phyloP scores from a whole-genome alignment of 2,113 vertebrate species.

The Paracanthobrama guichenoti region DNA sequence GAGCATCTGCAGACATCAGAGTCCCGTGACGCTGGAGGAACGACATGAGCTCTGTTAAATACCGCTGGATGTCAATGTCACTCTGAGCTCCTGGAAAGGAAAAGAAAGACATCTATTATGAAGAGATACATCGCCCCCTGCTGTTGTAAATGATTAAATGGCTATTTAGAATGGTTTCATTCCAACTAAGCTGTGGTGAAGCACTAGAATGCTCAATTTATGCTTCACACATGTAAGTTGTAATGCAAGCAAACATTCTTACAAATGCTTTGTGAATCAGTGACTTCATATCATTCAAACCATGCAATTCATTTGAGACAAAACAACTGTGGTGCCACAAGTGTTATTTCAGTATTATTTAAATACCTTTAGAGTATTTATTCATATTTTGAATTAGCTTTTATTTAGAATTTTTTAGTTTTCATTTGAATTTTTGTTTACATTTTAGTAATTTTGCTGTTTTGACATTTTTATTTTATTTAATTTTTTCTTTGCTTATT shows the following conservation, averaged over 20 bases:
- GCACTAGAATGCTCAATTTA: neutral
- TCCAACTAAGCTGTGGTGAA: neutral
- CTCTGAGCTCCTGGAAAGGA: conserved; percentile 43
- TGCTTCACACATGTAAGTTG: neutral
- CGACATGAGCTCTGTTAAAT: conserved; percentile 68
- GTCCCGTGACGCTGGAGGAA: conserved; percentile 75
- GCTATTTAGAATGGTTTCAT: neutral
- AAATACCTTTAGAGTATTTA: too few relatives aligned
- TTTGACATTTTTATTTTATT: too few relatives aligned
- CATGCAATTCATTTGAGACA: neutral
- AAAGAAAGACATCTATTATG: neutral
- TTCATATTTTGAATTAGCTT: too few relatives aligned
- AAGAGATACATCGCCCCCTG: conserved; percentile 44
- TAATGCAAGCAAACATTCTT: neutral
- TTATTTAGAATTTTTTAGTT: too few relatives aligned
- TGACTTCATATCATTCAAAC: neutral
- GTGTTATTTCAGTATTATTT: too few relatives aligned
- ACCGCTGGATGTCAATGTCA: conserved; percentile 56
- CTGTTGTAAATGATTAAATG: conserved; percentile 32
- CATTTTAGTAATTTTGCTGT: too few relatives aligned
- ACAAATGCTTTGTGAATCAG: neutral
- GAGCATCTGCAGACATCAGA: conserved; percentile 48
- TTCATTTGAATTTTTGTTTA: too few relatives aligned
- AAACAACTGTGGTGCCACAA: too few relatives aligned
- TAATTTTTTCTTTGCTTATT: too few relatives aligned